Conservation (phyloP, 2,113 vertebrate genomes). For the Pitta sordida region DNA sequence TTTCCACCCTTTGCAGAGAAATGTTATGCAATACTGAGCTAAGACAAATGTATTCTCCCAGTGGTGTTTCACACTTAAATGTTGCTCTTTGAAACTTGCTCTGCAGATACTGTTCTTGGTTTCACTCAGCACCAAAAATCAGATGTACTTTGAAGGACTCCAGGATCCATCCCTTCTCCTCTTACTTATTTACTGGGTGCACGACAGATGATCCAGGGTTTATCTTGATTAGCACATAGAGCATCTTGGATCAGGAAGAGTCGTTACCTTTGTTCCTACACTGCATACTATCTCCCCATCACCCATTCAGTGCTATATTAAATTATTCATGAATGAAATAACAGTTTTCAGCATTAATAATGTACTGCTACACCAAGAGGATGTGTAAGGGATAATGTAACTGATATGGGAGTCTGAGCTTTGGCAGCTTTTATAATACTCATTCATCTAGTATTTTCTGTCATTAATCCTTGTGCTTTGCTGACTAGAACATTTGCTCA, state of each 20-base stretch:
- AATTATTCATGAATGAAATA: constrained; percentile 86
- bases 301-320: constrained; percentile 59
- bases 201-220: neutral
- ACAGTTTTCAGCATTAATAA: constrained; percentile 82
- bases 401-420: constrained; percentile 64
- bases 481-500: constrained; percentile 13
- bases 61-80: neutral
- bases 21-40: neutral
- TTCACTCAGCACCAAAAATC: neutral
- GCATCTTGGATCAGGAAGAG: neutral
- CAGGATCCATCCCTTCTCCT: neutral
- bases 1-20: neutral
- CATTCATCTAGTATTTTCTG: constrained; percentile 68
- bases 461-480: constrained; percentile 58
- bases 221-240: neutral
- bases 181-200: neutral
- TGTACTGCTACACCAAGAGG: constrained; percentile 74
- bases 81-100: neutral
- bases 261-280: neutral
- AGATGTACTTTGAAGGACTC: neutral
- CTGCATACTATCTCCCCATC: constrained; percentile 43
- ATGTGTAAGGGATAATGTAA: constrained; percentile 71
- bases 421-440: constrained; percentile 71
- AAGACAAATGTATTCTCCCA: neutral
- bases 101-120: neutral